These are phyloP conservation scores for Thrips palmi DNA, from an alignment of 1,140 invertebrate genomes.

Conservation along the genomic window DNA sequence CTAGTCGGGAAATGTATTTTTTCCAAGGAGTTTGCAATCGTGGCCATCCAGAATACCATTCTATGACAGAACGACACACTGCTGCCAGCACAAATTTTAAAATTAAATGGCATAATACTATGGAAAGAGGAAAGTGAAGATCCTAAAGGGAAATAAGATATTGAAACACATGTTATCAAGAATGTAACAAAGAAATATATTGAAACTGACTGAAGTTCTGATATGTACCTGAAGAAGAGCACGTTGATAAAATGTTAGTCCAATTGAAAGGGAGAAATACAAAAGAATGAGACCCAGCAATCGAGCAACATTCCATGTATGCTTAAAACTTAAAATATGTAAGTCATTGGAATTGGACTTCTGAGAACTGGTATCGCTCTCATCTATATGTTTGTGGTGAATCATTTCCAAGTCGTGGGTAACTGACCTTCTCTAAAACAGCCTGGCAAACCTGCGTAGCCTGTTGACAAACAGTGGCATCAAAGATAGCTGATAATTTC, in stretches of 20 bases:
- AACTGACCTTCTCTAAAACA: too few relatives aligned
- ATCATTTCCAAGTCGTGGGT: too few relatives aligned
- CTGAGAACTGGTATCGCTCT: too few relatives aligned
- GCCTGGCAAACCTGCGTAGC: too few relatives aligned
- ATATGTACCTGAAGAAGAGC: conserved; percentile 65
- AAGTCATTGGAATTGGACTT: too few relatives aligned
- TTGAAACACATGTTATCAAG: conserved; percentile 10
- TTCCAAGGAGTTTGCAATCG: conserved; percentile 48
- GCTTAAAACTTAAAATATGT: too few relatives aligned
- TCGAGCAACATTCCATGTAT: too few relatives aligned
- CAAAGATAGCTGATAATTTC: too few relatives aligned
- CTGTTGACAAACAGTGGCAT: too few relatives aligned
- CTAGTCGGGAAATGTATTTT: conserved; percentile 39
- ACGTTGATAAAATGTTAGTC: conserved; percentile 93
- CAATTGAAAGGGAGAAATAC: conserved; percentile 81
- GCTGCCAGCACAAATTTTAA: conserved; percentile 64
- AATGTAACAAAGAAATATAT: conserved; percentile 7
- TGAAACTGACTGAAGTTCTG: conserved; percentile 5
- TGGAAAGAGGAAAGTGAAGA: conserved; percentile 62
- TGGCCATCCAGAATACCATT: conserved; percentile 35
- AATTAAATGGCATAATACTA: conserved; percentile 67
- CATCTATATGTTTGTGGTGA: too few relatives aligned
- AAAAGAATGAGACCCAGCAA: too few relatives aligned
- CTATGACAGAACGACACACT: conserved; percentile 39
- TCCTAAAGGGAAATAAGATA: conserved; percentile 34